Evolutionary conservation across 1,140 invertebrate species (phyloP).

Genomic region (Drosophila mayri): DNA sequence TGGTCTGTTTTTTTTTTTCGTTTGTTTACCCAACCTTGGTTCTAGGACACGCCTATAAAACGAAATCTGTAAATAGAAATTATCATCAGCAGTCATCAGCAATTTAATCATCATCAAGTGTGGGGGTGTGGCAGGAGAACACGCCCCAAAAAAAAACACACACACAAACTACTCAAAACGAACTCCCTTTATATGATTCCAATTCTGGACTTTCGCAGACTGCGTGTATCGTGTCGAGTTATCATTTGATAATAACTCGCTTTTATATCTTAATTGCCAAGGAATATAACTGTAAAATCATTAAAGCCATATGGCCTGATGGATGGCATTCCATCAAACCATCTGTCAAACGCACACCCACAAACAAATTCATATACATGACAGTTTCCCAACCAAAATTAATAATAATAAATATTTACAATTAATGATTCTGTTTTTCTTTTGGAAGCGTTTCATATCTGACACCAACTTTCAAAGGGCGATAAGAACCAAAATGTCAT

Average conservation of each 20-base stretch:
- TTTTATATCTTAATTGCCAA: constrained; percentile 67
- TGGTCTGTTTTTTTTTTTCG: constrained; percentile 24
- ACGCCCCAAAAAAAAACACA: constrained; percentile 28
- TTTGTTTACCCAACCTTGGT: constrained; percentile 64
- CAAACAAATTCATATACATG: constrained; percentile 23
- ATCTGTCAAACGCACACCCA: constrained; percentile 5
- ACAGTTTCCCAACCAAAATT: constrained; percentile 6
- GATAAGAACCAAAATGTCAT: constrained; percentile 19
- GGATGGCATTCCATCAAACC: constrained; percentile 7
- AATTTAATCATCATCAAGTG: constrained; percentile 58
- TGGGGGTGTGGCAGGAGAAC: constrained; percentile 54
- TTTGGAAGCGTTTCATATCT: neutral
- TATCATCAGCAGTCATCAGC: constrained; percentile 65
- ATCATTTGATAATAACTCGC: constrained; percentile 45
- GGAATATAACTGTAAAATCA: constrained; percentile 23
- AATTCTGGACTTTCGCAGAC: constrained; percentile 13
- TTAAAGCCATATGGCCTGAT: constrained; percentile 27
- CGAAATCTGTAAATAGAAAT: constrained; percentile 81
- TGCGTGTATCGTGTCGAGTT: constrained; percentile 46
- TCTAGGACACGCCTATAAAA: constrained; percentile 72
- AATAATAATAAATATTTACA: constrained; percentile 19
- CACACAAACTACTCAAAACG: too few species aligned
- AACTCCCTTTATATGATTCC: constrained; percentile 35
- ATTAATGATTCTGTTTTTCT: constrained; percentile 14
- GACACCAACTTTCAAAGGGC: neutral